These are phyloP conservation scores for Stegostoma tigrinum DNA, from an alignment of 2,113 vertebrate species.

Conservation along the genomic window DNA sequence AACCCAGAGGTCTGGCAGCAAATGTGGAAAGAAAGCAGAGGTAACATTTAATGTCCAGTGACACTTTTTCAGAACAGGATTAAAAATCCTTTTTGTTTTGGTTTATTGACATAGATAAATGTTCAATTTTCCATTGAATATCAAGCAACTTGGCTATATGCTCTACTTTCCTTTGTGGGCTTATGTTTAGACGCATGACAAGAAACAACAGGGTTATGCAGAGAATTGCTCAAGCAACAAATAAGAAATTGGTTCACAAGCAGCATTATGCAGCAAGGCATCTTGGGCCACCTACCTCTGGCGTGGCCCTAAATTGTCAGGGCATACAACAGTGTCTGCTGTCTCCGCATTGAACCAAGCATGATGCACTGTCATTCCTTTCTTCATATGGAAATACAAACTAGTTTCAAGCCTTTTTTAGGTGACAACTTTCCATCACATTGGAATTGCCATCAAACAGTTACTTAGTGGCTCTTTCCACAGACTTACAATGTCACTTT, in stretches of 20 bases:
- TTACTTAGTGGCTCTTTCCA: neutral
- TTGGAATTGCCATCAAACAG: neutral
- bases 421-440: neutral
- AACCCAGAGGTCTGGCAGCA: too few species aligned
- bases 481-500: neutral
- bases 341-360: neutral
- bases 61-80: too few species aligned
- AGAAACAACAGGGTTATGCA: neutral
- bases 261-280: neutral
- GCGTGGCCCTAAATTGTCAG: neutral
- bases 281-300: neutral
- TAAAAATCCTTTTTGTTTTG: too few species aligned
- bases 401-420: neutral
- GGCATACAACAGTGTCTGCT: neutral
- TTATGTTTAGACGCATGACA: neutral
- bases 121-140: neutral
- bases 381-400: neutral
- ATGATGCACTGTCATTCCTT: neutral
- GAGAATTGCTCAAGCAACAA: neutral
- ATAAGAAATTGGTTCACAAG: neutral
- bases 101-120: neutral
- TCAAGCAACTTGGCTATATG: neutral
- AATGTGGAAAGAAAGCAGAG: too few species aligned
- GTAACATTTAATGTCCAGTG: too few species aligned
- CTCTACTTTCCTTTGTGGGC: too few species aligned